A percentile compares a stretch with the other conserved stretches of the same genome.
Evolutionary conservation across 1,140 invertebrate genomes (phyloP).

Genomic region (Portunus trituberculatus): DNA sequence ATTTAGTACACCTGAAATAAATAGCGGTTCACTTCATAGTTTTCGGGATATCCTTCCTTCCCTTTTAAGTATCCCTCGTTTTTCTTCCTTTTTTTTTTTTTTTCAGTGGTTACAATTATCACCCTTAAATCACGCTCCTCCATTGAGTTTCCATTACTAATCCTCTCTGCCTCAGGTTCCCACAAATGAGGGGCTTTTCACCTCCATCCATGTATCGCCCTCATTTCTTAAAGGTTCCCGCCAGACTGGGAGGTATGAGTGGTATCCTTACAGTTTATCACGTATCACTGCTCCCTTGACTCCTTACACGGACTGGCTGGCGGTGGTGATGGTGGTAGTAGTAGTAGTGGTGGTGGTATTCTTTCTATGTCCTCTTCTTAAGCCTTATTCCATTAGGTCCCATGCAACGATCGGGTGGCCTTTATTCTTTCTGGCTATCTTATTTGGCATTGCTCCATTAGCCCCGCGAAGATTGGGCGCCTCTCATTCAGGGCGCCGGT

Average conservation of each 20-base stretch:
- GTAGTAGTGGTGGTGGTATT: background rate
- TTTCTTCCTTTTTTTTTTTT: too few relatives aligned
- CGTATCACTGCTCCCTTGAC: background rate
- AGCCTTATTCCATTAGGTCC: background rate
- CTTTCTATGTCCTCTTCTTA: background rate
- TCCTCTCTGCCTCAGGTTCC: background rate
- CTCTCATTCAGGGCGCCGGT: background rate
- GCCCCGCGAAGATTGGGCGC: background rate
- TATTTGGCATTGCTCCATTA: slow-evolving; percentile 22
- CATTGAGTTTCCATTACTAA: background rate
- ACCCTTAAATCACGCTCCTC: background rate
- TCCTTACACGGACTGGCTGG: background rate
- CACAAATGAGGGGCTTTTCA: background rate
- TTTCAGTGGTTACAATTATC: too few relatives aligned
- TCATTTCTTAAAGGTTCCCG: too few relatives aligned
- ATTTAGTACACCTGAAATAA: too few relatives aligned
- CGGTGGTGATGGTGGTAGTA: background rate
- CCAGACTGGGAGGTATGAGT: background rate
- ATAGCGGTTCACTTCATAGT: too few relatives aligned
- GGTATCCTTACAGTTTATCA: background rate
- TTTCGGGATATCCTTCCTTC: too few relatives aligned
- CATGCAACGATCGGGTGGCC: background rate
- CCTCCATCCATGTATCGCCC: background rate
- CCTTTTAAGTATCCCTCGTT: too few relatives aligned
- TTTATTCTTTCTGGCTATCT: background rate